phyloP scores from a whole-genome alignment of 2,797 vertebrate genomes.

The Antrozous pallidus region DNA sequence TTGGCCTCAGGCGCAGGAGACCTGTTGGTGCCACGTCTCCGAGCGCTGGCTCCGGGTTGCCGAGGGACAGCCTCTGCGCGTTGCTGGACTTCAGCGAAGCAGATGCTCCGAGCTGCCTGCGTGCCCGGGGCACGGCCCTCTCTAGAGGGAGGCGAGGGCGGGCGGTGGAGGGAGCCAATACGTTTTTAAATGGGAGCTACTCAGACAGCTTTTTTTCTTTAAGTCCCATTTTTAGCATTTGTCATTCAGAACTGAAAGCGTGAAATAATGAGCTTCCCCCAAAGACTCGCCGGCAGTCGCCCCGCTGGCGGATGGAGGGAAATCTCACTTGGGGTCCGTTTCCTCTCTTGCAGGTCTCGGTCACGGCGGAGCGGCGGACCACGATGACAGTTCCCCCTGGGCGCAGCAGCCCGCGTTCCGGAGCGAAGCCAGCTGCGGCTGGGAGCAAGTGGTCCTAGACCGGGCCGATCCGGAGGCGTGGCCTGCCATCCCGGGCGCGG shows the following conservation, averaged over 20 bases:
- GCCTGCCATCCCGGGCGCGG: conserved; percentile 85
- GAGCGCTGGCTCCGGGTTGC: background rate
- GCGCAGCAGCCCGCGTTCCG: conserved; percentile 87
- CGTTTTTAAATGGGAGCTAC: background rate
- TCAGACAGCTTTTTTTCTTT: background rate
- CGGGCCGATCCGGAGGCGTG: conserved; percentile 91
- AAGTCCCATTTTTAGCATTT: background rate
- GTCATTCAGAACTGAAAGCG: background rate
- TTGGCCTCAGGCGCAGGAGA: fast-evolving
- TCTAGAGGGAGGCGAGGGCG: fast-evolving
- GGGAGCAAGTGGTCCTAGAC: conserved; percentile 94
- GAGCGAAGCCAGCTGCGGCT: conserved; percentile 88
- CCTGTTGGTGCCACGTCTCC: background rate
- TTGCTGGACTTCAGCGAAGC: fast-evolving
- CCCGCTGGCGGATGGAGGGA: background rate
- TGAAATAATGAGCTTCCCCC: background rate
- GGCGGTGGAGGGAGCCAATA: background rate
- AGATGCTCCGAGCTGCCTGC: fast-evolving
- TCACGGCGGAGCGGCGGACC: conserved; percentile 90
- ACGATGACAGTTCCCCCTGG: conserved; percentile 95
- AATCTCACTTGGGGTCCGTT: conserved; percentile 57
- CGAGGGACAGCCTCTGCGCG: fast-evolving
- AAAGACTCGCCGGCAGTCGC: background rate
- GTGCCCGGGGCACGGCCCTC: background rate
- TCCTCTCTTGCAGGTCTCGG: conserved; percentile 87